These are phyloP conservation scores for Tinamus guttatus DNA, from an alignment of 2,113 vertebrate species.

Conservation along the genomic window DNA sequence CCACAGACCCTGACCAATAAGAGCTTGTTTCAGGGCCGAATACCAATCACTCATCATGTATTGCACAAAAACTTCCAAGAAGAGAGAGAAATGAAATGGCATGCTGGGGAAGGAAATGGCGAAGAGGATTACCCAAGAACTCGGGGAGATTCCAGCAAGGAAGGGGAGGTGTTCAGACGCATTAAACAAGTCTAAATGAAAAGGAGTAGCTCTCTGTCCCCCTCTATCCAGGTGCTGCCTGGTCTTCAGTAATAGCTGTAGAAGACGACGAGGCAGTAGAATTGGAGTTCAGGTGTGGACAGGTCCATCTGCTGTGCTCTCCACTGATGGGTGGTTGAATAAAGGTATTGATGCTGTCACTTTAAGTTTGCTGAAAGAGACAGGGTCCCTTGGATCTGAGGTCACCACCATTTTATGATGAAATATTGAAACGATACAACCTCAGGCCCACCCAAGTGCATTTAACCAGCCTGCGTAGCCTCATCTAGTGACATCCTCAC, in stretches of 20 bases:
- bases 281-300: background rate
- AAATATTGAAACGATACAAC: background rate
- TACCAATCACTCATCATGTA: background rate
- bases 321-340: background rate
- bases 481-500: background rate
- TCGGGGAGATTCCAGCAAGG: background rate
- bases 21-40: background rate
- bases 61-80: constrained; percentile 40
- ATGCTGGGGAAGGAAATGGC: background rate
- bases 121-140: background rate
- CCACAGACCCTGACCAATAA: background rate
- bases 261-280: too few relatives aligned
- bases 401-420: background rate
- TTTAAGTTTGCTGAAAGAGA: background rate
- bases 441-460: background rate
- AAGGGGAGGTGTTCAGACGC: background rate
- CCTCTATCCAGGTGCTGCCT: background rate
- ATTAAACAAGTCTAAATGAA: background rate
- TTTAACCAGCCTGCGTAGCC: background rate
- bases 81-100: background rate
- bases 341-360: background rate
- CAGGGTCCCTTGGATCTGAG: background rate
- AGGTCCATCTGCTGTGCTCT: background rate
- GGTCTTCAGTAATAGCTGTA: background rate
- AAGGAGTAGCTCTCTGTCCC: background rate